phyloP scores from a whole-genome alignment of 2,888 invertebrate species.

The Heliconius hortense region DNA sequence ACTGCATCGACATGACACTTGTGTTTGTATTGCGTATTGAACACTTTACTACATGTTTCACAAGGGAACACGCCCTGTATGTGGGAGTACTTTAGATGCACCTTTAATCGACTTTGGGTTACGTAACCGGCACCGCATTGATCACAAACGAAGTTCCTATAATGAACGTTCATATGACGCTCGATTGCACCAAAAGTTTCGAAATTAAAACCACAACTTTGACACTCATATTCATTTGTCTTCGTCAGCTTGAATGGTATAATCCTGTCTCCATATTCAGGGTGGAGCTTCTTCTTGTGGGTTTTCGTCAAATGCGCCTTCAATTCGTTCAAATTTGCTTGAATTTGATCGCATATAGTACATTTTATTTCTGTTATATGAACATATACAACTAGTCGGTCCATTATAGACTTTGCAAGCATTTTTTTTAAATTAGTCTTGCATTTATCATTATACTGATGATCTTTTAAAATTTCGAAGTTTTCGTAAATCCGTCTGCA shows the following conservation, averaged over 20 bases:
- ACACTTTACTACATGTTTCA: conserved; percentile 62
- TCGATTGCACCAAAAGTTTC: conserved; percentile 70
- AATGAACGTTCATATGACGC: conserved; percentile 68
- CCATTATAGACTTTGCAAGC: conserved; percentile 54
- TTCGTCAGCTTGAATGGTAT: conserved; percentile 61
- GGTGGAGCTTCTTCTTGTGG: conserved; percentile 60
- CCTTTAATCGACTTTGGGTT: conserved; percentile 62
- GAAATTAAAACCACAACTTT: conserved; percentile 60
- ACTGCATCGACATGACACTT: conserved; percentile 64
- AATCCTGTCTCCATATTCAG: conserved; percentile 58
- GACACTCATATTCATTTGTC: conserved; percentile 57
- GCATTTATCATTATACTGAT: conserved; percentile 51
- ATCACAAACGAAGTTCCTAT: conserved; percentile 64
- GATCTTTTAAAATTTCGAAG: conserved; percentile 52
- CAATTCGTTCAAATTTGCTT: conserved; percentile 54
- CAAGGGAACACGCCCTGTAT: conserved; percentile 56
- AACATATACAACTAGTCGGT: conserved; percentile 62
- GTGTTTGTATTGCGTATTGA: conserved; percentile 57
- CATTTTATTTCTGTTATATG: conserved; percentile 63
- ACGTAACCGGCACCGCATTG: conserved; percentile 68
- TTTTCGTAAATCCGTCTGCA: conserved; percentile 59
- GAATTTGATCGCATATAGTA: conserved; percentile 51
- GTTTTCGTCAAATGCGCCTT: conserved; percentile 57
- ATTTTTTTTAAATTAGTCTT: conserved; percentile 51
- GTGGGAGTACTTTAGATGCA: conserved; percentile 63